phyloP scores from a whole-genome alignment of 2,113 vertebrate genomes.

The Euleptes europaea region DNA sequence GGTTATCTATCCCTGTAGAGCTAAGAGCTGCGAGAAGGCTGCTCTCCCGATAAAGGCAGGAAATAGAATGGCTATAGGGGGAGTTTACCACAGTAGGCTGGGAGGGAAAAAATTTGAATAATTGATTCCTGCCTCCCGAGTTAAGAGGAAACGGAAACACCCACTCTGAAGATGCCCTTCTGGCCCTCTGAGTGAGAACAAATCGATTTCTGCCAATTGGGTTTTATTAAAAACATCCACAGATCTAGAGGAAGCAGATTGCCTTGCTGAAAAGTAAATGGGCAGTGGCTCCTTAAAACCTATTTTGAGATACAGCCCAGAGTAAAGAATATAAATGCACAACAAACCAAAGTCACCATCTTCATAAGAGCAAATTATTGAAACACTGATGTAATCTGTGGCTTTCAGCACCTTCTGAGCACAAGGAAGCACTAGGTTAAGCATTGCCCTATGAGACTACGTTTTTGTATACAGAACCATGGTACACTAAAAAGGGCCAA shows the following conservation, averaged over 20 bases:
- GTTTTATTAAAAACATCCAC: not conserved
- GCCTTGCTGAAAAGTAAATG: slow-evolving; percentile 60
- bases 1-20: no score
- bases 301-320: slow-evolving; percentile 37
- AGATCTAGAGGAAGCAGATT: slow-evolving; percentile 46
- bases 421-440: accelerated
- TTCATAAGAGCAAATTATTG: slow-evolving; percentile 10
- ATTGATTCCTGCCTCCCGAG: no score
- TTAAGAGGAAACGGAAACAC: no score
- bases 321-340: slow-evolving; percentile 33
- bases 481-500: not conserved
- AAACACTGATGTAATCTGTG: not conserved
- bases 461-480: not conserved
- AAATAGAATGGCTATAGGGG: no score
- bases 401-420: not conserved
- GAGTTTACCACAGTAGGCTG: no score
- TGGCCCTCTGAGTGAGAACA: no score
- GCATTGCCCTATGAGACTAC: not conserved
- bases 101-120: no score
- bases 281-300: slow-evolving; percentile 51
- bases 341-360: slow-evolving; percentile 25
- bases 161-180: no score
- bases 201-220: slow-evolving; percentile 25
- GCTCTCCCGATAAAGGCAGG: no score
- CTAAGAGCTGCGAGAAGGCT: no score